Evolutionary conservation across 2,113 vertebrate genomes (phyloP), one percentile per base, ranked within the genome.

Genomic region (Pterocles orientalis): DNA sequence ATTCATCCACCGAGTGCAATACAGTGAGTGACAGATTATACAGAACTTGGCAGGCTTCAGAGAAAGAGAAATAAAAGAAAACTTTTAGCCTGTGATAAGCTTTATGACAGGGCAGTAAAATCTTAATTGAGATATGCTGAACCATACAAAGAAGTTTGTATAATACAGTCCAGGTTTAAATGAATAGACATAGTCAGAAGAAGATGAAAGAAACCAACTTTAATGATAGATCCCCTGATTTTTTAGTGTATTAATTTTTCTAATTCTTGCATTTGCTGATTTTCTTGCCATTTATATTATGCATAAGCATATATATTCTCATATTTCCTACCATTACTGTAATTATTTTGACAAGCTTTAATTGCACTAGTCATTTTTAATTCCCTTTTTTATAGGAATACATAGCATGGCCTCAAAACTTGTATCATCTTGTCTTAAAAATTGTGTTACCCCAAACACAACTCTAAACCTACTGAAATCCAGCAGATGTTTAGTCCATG

Each of bases 61-160:
- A 94, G 86, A 93, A 86, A 91, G 88, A 92, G 39, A 80, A 97
- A 97, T 97, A 91, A 97, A 97, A 96, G 58, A 91, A 97, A 97
- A 96, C 33, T 64, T 95, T 95, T 94, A 77, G 54, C 69, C 77
- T 79, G 25, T 53, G 68, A 95, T 94, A 94, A 93, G 96, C 78
- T 94, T 97, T 95, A 94, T 86, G 87, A 94, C 86, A 82, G 83
- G 60, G 70, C 94, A 92, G 62, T 89, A 97, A 96, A 96, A 90
- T 90, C 70, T 64, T 97, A 96, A 97, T 83, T 94, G 91, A 96
- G 85, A 95, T 62, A 97, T 45, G 58, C 26, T 76, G 54, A 97
- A 88, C 54, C 43, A 23, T 53, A 94, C 69, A 92, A 91, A 97
- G 81, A 78, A 45, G 68, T 75, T 71, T 79, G 12, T 41, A 57